Evolutionary conservation across 1,140 invertebrate species (phyloP).

Genomic region (Globodera rostochiensis): DNA sequence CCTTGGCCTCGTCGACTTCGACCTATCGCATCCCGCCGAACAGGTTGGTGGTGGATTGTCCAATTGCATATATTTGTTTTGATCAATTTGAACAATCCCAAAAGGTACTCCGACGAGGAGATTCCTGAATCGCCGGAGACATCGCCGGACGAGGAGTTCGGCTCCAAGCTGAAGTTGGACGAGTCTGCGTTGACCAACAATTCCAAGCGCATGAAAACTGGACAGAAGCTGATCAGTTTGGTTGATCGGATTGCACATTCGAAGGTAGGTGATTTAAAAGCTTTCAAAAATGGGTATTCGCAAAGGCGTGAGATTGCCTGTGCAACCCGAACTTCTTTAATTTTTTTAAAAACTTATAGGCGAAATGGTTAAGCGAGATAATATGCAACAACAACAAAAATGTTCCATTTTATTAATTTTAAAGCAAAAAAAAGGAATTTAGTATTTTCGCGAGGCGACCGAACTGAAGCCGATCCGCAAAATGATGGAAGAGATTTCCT

Average conservation of each 20-base stretch:
- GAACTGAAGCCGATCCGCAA: conserved; percentile 70
- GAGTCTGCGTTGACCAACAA: conserved; percentile 31
- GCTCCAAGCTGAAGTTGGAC: conserved; percentile 49
- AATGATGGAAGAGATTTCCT: conserved; percentile 74
- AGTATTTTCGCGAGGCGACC: conserved; percentile 80
- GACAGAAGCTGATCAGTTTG: conserved; percentile 68
- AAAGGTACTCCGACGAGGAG: conserved; percentile 61
- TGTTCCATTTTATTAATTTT: too few species aligned
- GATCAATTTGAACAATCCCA: background rate
- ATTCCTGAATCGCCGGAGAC: conserved; percentile 62
- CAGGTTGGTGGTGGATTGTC: background rate
- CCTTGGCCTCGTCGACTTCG: background rate
- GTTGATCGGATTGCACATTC: conserved; percentile 86
- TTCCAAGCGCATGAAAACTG: conserved; percentile 41
- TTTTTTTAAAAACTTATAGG: too few species aligned
- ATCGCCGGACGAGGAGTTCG: conserved; percentile 62
- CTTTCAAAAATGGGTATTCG: too few species aligned
- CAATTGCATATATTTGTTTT: too few species aligned
- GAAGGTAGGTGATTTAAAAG: background rate
- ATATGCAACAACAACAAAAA: too few species aligned
- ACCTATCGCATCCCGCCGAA: background rate
- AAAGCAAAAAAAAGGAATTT: conserved; percentile 58
- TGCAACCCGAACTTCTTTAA: too few species aligned
- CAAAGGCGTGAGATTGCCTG: too few species aligned
- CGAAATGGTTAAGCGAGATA: too few species aligned